These are phyloP conservation scores for Saimiri boliviensis DNA, from an alignment of 2,113 vertebrate species.

Conservation along the genomic window DNA sequence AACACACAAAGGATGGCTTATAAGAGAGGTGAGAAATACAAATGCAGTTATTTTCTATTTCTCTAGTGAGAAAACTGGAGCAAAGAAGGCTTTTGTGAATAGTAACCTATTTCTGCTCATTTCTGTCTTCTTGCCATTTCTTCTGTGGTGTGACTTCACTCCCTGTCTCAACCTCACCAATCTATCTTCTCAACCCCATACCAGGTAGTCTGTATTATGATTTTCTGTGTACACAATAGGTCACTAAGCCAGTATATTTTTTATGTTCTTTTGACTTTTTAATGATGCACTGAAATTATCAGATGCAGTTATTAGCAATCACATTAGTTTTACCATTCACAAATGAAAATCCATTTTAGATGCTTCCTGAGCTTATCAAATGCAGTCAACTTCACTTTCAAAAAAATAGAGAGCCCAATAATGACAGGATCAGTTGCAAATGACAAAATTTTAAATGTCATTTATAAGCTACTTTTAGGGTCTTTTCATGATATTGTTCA, in stretches of 20 bases:
- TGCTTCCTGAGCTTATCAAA: background rate
- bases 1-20: background rate
- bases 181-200: background rate
- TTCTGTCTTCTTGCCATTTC: background rate
- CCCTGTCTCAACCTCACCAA: background rate
- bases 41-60: background rate
- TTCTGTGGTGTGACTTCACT: background rate
- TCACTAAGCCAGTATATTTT: background rate
- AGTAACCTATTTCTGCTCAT: background rate
- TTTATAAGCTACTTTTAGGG: background rate
- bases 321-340: background rate
- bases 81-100: background rate
- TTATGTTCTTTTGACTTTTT: constrained; percentile 48
- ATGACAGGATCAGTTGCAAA: background rate
- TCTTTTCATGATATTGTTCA: background rate
- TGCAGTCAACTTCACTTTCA: background rate
- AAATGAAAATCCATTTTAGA: constrained; percentile 25
- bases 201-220: background rate
- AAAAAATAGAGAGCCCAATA: background rate
- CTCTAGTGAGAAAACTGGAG: background rate
- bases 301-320: constrained; percentile 6
- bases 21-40: background rate
- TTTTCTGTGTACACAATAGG: background rate
- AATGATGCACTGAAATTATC: constrained; percentile 28
- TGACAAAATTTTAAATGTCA: background rate